Evolutionary conservation across 2,797 vertebrate genomes (phyloP), one percentile per base, ranked within the genome.

Genomic region (Buceros bicornis): DNA sequence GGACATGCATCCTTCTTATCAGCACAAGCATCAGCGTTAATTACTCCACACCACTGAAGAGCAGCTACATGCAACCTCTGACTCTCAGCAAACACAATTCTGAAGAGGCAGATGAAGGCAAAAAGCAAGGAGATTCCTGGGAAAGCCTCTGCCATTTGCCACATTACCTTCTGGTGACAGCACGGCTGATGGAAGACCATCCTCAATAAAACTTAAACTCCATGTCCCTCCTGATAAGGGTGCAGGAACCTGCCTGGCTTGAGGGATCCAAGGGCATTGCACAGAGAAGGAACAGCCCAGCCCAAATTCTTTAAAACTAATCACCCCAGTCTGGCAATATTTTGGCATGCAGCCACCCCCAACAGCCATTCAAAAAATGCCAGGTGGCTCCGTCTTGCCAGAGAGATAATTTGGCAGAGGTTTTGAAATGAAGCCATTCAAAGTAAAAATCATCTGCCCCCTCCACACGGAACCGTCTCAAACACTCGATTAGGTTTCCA

Each of bases 301-400:
- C 77, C 86, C 88, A 92, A 93, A 73, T 94, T 89, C 83, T 94
- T 96, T 92, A 86, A 90, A 91, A 88, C 72, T 91, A 73, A 89
- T 87, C 22, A 0, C 83, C 0, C 1, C 82, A 82, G 67, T 84
- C 93, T 90, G 96, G 94, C 77, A 94, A 97, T 66, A 79, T 84
- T 89, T 79, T 96, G 90, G 92, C 86, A 0, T 37, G 51, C 58
- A 89, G 70, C 93, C 94, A 80, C 66, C 58, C 67, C 62, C 81
- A 97, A 56, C 86, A 96, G 81, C 95, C 93, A 90, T 87, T 96
- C 66, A 81, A 58, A 96, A 96, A 90, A 83, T 90, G 62, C 95
- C 96, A 96, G 96, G 96, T 97, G 95, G 96, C 43, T 90, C 88
- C 7, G 4, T 96, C 93, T 93, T 96, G 86, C 96, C 96, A 97